These are phyloP conservation scores for Pelagia noctiluca DNA, from an alignment of 30 jellyfish, hydroid and myxozoan genomes.

Conservation along the genomic window DNA sequence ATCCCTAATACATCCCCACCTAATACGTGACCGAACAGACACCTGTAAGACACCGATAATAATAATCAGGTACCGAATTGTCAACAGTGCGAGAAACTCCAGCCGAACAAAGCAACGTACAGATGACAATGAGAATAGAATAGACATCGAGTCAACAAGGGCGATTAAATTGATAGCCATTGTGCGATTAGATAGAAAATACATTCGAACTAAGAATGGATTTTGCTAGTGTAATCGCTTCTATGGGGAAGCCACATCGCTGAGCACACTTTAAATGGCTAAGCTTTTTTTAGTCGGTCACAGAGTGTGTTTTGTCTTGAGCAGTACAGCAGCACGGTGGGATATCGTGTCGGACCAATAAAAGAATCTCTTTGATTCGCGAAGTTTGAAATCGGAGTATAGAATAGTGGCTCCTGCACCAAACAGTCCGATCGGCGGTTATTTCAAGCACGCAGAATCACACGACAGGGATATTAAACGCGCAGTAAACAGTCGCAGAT, in stretches of 20 bases:
- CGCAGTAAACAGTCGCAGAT: too few relatives aligned
- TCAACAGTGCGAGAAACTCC: background rate
- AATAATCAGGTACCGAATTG: too few relatives aligned
- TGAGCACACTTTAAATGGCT: conserved; percentile 23
- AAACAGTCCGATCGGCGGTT: conserved; percentile 15
- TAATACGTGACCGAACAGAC: too few relatives aligned
- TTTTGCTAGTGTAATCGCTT: conserved; percentile 14
- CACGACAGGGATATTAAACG: too few relatives aligned
- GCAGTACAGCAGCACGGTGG: conserved; percentile 5
- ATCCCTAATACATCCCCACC: too few relatives aligned
- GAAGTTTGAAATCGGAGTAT: background rate
- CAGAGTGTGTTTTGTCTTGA: conserved; percentile 17
- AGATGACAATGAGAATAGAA: background rate
- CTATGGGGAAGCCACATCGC: background rate
- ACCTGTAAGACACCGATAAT: too few relatives aligned
- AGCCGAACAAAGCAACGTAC: background rate
- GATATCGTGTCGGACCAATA: conserved; percentile 12
- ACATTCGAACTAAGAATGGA: background rate
- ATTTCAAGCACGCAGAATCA: too few relatives aligned
- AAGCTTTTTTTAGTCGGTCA: background rate
- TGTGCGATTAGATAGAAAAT: background rate
- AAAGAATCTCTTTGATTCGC: conserved; percentile 8
- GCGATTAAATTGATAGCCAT: background rate
- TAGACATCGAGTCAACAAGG: conserved; percentile 11
- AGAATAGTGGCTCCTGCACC: background rate